These are phyloP conservation scores for Sycon ciliatum DNA, from an alignment of 37 sponge, comb jelly and placozoan genomes.

Conservation along the genomic window DNA sequence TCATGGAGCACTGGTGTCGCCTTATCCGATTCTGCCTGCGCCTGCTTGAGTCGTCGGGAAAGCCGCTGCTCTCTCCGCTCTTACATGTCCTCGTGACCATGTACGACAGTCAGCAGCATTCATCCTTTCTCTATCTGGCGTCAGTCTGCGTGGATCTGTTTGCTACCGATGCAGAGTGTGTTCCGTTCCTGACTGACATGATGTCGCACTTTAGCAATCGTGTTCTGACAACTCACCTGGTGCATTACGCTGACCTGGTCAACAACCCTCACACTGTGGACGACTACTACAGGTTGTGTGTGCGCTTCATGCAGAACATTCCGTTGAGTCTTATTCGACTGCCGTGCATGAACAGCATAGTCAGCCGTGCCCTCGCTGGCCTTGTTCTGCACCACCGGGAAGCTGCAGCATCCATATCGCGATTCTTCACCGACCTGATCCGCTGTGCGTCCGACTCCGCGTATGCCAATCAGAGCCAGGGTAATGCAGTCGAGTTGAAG, in stretches of 20 bases:
- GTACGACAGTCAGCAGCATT: constrained; percentile 48
- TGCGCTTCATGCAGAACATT: constrained; percentile 62
- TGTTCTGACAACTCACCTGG: constrained; percentile 44
- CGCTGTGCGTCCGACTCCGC: neutral
- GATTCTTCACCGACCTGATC: constrained; percentile 65
- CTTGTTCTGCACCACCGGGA: constrained; percentile 67
- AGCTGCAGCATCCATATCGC: constrained; percentile 62
- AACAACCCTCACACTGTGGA: constrained; percentile 87
- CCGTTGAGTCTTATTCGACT: constrained; percentile 45
- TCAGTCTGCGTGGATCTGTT: constrained; percentile 80
- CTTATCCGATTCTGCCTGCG: constrained; percentile 62
- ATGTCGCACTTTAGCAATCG: constrained; percentile 2
- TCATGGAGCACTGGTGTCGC: constrained; percentile 55
- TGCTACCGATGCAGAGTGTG: constrained; percentile 34
- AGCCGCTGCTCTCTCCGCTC: constrained; percentile 38
- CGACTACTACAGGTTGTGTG: constrained; percentile 82
- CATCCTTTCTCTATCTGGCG: constrained; percentile 77
- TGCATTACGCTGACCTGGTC: constrained; percentile 43
- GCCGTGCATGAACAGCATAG: constrained; percentile 25
- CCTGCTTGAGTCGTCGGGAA: constrained; percentile 37
- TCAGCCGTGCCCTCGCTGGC: constrained; percentile 57
- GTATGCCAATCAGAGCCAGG: neutral
- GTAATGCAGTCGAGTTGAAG: too few relatives aligned
- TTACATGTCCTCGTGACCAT: constrained; percentile 29
- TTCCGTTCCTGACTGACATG: constrained; percentile 42